phyloP scores from a whole-genome alignment of 2,888 invertebrate genomes.

The Subacronicta megacephala region DNA sequence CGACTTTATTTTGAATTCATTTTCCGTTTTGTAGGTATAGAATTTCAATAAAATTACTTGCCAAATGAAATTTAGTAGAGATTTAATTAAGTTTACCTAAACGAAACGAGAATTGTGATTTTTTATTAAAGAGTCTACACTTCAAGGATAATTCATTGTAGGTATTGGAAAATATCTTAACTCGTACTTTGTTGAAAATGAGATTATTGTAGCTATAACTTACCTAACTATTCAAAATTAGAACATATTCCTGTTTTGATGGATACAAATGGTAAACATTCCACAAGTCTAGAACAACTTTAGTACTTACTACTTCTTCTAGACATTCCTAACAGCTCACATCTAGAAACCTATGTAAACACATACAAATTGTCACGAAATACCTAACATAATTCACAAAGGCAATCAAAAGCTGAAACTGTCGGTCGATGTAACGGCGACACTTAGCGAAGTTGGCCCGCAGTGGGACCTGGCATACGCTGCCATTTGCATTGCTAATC shows the following conservation, averaged over 20 bases:
- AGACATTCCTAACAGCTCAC: conserved; percentile 9
- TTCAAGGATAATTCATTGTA: too few relatives aligned
- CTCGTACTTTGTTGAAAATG: not conserved
- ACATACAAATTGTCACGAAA: conserved; percentile 40
- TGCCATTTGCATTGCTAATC: conserved; percentile 66
- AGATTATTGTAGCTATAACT: not conserved
- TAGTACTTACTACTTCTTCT: not conserved
- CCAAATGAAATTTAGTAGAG: not conserved
- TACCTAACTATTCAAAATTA: not conserved
- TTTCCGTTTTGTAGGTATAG: not conserved
- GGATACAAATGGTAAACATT: conserved; percentile 1
- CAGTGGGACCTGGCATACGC: conserved; percentile 51
- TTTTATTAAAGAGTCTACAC: not conserved
- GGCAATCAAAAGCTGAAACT: conserved; percentile 60
- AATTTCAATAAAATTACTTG: not conserved
- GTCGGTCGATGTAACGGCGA: conserved; percentile 54
- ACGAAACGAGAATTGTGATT: not conserved
- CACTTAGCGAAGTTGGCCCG: conserved; percentile 57
- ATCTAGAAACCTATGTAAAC: conserved; percentile 34
- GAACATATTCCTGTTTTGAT: not conserved
- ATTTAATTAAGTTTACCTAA: not conserved
- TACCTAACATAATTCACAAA: conserved; percentile 56
- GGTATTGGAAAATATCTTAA: too few relatives aligned
- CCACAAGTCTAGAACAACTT: not conserved
- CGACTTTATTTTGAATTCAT: not conserved